Percentiles rank a stretch among this genome's conserved stretches.
phyloP scores from a whole-genome alignment of 2,113 vertebrate species.

The Suricata suricatta region DNA sequence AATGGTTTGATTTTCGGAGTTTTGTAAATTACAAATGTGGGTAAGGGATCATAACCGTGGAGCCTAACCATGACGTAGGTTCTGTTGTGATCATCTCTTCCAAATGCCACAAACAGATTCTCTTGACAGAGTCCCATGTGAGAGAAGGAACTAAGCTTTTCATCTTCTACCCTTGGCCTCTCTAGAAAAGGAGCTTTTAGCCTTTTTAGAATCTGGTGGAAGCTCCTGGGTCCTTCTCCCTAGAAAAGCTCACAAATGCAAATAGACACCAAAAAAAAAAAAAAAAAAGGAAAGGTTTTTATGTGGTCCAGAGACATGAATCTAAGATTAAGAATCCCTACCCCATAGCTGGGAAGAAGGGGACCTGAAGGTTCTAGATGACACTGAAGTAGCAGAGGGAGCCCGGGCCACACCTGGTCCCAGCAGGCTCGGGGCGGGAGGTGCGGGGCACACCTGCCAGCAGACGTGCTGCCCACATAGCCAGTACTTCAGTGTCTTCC shows the following conservation, averaged over 20 bases:
- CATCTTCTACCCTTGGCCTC: not conserved
- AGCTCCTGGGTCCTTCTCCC: not conserved
- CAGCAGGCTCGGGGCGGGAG: not conserved
- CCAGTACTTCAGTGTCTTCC: not conserved
- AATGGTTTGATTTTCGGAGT: not conserved
- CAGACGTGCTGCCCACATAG: accelerated
- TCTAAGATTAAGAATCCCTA: not conserved
- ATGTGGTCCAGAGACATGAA: not conserved
- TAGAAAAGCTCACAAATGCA: not conserved
- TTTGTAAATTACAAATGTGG: not conserved
- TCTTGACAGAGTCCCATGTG: no score
- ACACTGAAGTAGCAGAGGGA: not conserved
- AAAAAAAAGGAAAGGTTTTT: not conserved
- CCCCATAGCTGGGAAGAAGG: not conserved
- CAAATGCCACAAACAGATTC: not conserved
- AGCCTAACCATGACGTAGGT: not conserved
- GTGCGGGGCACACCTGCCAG: accelerated
- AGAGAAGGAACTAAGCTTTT: not conserved
- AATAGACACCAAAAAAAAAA: not conserved
- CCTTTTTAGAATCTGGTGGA: not conserved
- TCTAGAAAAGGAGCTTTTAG: not conserved
- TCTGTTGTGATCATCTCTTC: not conserved
- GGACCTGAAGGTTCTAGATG: not conserved
- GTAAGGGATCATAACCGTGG: accelerated
- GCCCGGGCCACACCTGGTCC: not conserved